Evolutionary conservation across 2,113 vertebrate species (phyloP).

Genomic region (Callipepla californica): DNA sequence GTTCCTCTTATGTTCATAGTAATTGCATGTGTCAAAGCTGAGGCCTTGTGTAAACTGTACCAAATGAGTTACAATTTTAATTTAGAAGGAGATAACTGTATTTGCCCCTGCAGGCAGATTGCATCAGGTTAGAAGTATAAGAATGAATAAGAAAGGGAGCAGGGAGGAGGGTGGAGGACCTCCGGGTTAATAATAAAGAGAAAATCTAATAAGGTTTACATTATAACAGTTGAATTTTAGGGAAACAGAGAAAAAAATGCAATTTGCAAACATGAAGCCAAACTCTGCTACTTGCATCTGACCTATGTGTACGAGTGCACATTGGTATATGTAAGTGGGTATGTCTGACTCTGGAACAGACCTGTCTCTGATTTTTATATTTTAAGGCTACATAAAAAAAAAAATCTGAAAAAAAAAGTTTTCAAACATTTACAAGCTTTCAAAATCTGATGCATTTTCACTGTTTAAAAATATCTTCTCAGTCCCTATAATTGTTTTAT

Average conservation of each 20-base stretch:
- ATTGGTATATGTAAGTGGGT: background rate
- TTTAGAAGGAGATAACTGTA: constrained; percentile 83
- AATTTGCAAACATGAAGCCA: constrained; percentile 93
- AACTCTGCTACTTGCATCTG: constrained; percentile 68
- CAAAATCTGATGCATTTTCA: background rate
- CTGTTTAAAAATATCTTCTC: background rate
- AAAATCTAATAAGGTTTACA: constrained; percentile 80
- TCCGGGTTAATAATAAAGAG: constrained; percentile 82
- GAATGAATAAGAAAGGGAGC: constrained; percentile 80
- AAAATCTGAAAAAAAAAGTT: background rate
- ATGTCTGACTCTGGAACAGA: background rate
- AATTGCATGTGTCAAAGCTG: constrained; percentile 89
- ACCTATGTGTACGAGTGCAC: background rate
- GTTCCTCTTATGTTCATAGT: constrained; percentile 81
- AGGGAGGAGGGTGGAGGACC: constrained; percentile 68
- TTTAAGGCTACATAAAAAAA: background rate
- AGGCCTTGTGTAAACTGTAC: constrained; percentile 83
- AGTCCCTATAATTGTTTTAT: background rate
- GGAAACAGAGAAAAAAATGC: constrained; percentile 80
- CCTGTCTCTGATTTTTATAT: background rate
- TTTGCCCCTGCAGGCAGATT: constrained; percentile 80
- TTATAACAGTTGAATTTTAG: constrained; percentile 81
- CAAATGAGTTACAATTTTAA: constrained; percentile 83
- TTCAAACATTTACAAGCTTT: background rate
- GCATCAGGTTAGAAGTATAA: constrained; percentile 86